These are phyloP conservation scores for Thalassoma bifasciatum DNA, from an alignment of 2,113 vertebrate species.

Conservation along the genomic window DNA sequence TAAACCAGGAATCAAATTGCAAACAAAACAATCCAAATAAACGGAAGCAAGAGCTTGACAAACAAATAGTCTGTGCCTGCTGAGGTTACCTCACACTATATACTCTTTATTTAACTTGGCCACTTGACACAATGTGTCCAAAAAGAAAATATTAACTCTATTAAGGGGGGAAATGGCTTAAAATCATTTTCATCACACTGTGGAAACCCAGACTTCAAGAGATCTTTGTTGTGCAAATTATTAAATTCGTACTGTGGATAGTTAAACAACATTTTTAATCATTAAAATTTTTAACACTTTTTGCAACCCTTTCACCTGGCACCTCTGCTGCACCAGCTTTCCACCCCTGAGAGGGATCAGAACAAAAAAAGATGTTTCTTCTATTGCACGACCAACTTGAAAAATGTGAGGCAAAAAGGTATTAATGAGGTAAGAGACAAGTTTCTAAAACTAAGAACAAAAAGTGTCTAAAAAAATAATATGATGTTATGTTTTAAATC, in stretches of 20 bases:
- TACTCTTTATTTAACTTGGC: slow-evolving; percentile 1
- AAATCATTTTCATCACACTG: neutral
- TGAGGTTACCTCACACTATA: neutral
- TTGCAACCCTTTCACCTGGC: neutral
- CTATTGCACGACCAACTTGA: no score
- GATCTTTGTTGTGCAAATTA: no score
- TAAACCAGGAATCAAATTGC: slow-evolving; percentile 91
- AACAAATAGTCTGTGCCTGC: neutral
- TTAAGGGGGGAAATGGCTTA: neutral
- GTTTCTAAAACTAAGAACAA: no score
- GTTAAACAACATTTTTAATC: no score
- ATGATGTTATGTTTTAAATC: no score
- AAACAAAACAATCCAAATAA: slow-evolving; percentile 51
- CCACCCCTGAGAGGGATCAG: neutral
- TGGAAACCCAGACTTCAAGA: neutral
- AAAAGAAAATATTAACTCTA: neutral
- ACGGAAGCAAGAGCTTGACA: slow-evolving; percentile 23
- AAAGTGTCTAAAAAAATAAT: no score
- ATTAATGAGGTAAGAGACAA: no score
- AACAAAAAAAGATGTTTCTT: neutral
- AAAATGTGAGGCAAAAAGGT: no score
- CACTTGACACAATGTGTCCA: neutral
- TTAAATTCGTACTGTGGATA: no score
- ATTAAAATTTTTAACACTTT: neutral
- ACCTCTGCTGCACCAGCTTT: neutral